These are phyloP conservation scores for Oreochromis niloticus DNA, from an alignment of 2,113 vertebrate genomes.

Conservation along the genomic window DNA sequence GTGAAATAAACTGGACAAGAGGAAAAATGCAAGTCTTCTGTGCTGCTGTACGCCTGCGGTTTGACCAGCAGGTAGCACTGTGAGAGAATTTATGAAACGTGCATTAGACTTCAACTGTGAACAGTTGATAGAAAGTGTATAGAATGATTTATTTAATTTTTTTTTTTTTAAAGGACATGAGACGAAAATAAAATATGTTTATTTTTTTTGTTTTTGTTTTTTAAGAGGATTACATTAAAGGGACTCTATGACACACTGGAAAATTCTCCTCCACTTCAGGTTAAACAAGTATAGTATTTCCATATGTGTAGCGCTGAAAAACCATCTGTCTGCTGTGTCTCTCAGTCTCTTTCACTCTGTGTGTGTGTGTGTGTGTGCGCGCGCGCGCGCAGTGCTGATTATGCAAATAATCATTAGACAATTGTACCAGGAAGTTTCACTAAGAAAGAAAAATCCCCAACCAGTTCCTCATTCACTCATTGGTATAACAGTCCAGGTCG, in stretches of 20 bases:
- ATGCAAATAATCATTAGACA: slow-evolving; percentile 65
- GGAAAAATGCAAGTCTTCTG: neutral
- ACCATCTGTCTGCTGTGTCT: neutral
- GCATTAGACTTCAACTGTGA: neutral
- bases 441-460: slow-evolving; percentile 28
- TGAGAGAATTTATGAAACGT: neutral
- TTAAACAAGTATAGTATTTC: neutral
- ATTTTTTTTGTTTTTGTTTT: rapidly evolving
- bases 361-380: neutral
- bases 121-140: too few species aligned
- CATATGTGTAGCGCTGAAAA: neutral
- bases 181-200: neutral
- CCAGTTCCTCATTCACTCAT: slow-evolving; percentile 47
- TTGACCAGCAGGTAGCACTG: slow-evolving; percentile 8
- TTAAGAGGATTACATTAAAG: neutral
- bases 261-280: neutral
- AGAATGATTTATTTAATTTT: neutral
- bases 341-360: neutral
- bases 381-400: neutral
- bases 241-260: neutral
- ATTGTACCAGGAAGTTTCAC: slow-evolving; percentile 64
- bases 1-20: slow-evolving; percentile 17
- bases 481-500: neutral
- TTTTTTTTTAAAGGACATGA: neutral
- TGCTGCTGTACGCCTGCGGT: neutral